Conservation (phyloP, 2,888 invertebrate species). For the Helicoverpa assulta region DNA sequence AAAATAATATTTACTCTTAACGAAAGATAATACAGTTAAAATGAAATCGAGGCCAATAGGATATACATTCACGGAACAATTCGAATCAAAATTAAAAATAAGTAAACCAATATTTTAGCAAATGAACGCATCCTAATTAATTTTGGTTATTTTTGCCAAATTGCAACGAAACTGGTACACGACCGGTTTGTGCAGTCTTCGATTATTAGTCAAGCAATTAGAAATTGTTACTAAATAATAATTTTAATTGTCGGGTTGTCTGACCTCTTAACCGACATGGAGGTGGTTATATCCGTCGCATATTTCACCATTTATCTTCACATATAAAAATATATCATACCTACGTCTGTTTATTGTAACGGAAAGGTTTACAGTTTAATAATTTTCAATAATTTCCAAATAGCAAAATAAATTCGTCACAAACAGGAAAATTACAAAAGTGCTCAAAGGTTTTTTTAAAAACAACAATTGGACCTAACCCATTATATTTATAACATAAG, state of each 20-base stretch:
- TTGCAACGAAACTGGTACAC: constrained; percentile 38
- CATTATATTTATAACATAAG: no score
- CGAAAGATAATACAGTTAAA: background rate
- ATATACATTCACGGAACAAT: constrained; percentile 8
- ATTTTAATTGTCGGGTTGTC: constrained; percentile 50
- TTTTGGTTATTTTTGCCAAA: constrained; percentile 50
- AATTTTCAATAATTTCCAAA: no score
- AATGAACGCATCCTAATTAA: constrained; percentile 48
- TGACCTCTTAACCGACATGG: constrained; percentile 51
- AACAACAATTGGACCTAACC: no score
- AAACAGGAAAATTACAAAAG: no score
- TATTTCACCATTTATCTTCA: constrained; percentile 18
- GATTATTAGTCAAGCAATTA: constrained; percentile 51
- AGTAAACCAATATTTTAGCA: constrained; percentile 29
- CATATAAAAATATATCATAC: no score
- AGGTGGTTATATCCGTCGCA: constrained; percentile 29
- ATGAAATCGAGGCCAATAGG: background rate
- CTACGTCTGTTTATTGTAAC: no score
- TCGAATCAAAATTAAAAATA: constrained; percentile 24
- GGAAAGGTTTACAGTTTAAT: no score
- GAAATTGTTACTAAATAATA: constrained; percentile 42
- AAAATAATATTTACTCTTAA: no score
- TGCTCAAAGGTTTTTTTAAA: no score
- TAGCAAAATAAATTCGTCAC: no score
- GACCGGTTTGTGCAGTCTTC: constrained; percentile 49